Conservation (phyloP, 2,113 vertebrate genomes). For the Heterotilapia buettikoferi region DNA sequence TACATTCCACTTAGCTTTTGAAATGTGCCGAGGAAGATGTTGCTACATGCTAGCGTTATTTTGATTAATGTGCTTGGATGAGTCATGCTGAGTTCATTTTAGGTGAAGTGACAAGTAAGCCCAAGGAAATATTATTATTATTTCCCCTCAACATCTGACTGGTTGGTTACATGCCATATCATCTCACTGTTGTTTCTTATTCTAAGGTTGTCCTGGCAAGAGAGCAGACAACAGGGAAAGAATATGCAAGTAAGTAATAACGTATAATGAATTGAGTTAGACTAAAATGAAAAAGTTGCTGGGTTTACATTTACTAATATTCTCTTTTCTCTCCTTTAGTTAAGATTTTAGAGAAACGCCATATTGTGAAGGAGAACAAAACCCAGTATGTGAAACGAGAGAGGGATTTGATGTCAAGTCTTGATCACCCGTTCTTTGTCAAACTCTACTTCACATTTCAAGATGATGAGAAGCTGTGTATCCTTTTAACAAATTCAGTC, state of each 20-base stretch:
- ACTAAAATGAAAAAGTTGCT: not conserved
- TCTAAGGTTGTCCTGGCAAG: constrained; percentile 92
- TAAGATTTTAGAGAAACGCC: constrained; percentile 98
- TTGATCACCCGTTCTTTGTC: constrained; percentile 98
- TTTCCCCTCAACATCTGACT: not conserved
- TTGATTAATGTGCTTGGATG: constrained; percentile 45
- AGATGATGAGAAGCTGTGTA: constrained; percentile 99
- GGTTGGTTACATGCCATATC: not conserved
- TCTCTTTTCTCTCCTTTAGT: constrained; percentile 71
- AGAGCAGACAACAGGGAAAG: constrained; percentile 88
- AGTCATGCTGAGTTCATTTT: constrained; percentile 32
- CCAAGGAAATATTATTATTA: not conserved
- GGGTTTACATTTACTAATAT: not conserved
- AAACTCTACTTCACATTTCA: constrained; percentile 99
- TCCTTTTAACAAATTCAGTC: constrained; percentile 73
- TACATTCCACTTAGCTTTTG: constrained; percentile 30
- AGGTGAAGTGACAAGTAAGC: constrained; percentile 6
- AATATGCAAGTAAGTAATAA: constrained; percentile 93
- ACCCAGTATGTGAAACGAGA: constrained; percentile 95
- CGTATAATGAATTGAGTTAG: not conserved
- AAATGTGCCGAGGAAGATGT: constrained; percentile 36
- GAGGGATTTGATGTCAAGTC: constrained; percentile 93
- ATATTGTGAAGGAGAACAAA: constrained; percentile 99
- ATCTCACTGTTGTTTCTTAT: not conserved
- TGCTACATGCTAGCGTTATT: constrained; percentile 58